phyloP scores from a whole-genome alignment of 2,113 vertebrate genomes.

The Brienomyrus brachyistius region DNA sequence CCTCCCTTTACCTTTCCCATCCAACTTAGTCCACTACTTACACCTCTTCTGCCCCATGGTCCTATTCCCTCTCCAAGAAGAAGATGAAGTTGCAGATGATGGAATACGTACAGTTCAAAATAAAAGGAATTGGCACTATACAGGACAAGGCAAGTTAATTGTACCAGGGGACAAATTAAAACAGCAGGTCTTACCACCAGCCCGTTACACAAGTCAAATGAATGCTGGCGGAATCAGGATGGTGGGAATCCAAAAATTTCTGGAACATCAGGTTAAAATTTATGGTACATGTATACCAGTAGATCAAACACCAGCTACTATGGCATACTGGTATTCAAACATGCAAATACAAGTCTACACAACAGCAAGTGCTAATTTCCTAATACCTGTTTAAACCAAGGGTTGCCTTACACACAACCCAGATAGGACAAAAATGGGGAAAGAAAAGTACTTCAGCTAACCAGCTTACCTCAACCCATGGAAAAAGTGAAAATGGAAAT shows the following conservation, averaged over 20 bases:
- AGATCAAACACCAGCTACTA: not conserved
- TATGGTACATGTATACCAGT: not conserved
- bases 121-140: slow-evolving; percentile 3
- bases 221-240: not conserved
- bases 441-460: not conserved
- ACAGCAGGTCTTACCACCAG: slow-evolving; percentile 21
- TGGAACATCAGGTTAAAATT: not conserved
- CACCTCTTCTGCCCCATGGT: slow-evolving; percentile 17
- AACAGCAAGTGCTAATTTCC: not conserved
- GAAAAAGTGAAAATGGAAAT: not conserved
- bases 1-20: slow-evolving; percentile 13
- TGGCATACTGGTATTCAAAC: not conserved
- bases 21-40: slow-evolving; percentile 20
- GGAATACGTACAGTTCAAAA: slow-evolving; percentile 9
- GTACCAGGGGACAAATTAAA: slow-evolving; percentile 6
- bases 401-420: slow-evolving; percentile 19
- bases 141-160: not conserved
- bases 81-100: slow-evolving; percentile 9
- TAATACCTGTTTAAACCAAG: not conserved
- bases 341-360: not conserved
- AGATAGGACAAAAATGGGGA: not conserved
- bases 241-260: not conserved
- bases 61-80: slow-evolving; percentile 16
- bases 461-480: slow-evolving; percentile 7
- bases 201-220: slow-evolving; percentile 8